phyloP scores from a whole-genome alignment of 1,140 invertebrate species.

The Sitophilus oryzae region DNA sequence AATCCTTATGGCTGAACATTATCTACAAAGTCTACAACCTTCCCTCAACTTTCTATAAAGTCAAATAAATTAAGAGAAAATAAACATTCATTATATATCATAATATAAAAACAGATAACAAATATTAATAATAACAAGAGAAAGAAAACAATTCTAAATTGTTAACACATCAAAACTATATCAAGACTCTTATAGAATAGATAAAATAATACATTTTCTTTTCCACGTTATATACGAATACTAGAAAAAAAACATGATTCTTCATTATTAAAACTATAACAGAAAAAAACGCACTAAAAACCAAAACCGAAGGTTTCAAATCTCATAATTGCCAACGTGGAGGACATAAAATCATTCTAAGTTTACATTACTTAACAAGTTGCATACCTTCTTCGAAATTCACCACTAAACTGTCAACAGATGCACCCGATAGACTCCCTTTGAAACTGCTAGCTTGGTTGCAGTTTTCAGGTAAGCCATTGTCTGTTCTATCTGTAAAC shows the following conservation, averaged over 20 bases:
- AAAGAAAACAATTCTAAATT: not conserved
- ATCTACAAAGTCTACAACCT: not conserved
- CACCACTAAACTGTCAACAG: constrained; percentile 61
- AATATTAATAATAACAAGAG: not conserved
- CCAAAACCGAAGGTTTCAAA: not conserved
- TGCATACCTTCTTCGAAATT: constrained; percentile 76
- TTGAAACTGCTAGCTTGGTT: constrained; percentile 29
- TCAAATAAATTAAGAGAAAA: not conserved
- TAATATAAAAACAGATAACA: not conserved
- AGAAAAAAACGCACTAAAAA: constrained; percentile 1
- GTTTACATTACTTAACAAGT: constrained; percentile 51
- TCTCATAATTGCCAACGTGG: too few species aligned
- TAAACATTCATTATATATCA: not conserved
- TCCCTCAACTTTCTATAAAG: too few species aligned
- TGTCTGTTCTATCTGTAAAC: constrained; percentile 21
- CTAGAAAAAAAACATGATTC: not conserved
- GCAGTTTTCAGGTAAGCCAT: constrained; percentile 21
- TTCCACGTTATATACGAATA: not conserved
- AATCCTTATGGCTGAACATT: not conserved
- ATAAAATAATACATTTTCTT: not conserved
- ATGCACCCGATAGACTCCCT: constrained; percentile 44
- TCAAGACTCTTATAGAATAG: not conserved
- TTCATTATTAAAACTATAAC: constrained; percentile 3
- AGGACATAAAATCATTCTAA: not conserved
- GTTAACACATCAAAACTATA: not conserved